phyloP scores from a whole-genome alignment of 2,888 invertebrate species.

The Odontomyia ornata region DNA sequence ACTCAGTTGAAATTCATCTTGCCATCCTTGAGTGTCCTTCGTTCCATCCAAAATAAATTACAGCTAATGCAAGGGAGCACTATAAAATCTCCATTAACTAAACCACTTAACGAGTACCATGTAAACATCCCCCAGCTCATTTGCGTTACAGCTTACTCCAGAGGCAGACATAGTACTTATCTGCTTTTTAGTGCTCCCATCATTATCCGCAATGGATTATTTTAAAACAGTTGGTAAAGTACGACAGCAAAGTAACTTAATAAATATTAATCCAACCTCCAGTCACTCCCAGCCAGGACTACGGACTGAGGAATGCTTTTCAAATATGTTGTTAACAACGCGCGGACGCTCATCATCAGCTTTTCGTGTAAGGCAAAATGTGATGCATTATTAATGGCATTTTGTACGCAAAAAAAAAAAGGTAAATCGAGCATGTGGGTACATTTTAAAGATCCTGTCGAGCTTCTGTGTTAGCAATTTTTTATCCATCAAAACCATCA shows the following conservation, averaged over 20 bases:
- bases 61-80: no score
- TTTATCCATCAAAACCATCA: no score
- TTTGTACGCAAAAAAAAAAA: background rate
- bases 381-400: constrained; percentile 6
- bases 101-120: background rate
- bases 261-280: constrained; percentile 9
- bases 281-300: background rate
- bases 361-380: constrained; percentile 2
- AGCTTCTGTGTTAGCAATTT: no score
- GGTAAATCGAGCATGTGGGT: background rate
- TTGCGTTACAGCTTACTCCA: background rate
- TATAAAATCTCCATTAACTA: background rate
- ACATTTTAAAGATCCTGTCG: background rate
- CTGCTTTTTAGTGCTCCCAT: background rate
- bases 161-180: background rate
- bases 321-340: background rate
- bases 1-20: no score
- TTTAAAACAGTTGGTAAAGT: background rate
- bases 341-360: background rate
- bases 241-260: constrained; percentile 16
- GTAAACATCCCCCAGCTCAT: background rate
- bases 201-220: background rate
- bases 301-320: background rate
- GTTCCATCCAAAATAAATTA: no score
- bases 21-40: no score